phyloP scores from a whole-genome alignment of 2,888 invertebrate species.

The Drosophila putrida region DNA sequence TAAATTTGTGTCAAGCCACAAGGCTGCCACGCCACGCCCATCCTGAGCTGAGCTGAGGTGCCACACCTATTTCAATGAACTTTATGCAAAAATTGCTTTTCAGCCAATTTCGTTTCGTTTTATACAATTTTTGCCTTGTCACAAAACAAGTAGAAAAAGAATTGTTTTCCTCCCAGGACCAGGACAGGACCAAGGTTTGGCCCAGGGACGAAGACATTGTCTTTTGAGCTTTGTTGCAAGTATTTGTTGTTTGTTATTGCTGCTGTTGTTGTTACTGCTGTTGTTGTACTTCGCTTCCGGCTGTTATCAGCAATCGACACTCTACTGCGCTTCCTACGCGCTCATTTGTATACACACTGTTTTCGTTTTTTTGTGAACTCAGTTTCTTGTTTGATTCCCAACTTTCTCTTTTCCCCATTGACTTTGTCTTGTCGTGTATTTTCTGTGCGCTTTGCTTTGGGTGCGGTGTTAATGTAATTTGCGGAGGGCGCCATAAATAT shows the following conservation, averaged over 20 bases:
- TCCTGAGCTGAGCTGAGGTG: conserved; percentile 10
- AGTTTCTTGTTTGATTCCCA: background rate
- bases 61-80: conserved; percentile 59
- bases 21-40: conserved; percentile 55
- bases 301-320: conserved; percentile 79
- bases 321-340: conserved; percentile 56
- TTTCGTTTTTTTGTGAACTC: background rate
- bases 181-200: background rate
- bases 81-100: conserved; percentile 68
- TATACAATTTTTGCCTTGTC: conserved; percentile 59
- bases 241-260: conserved; percentile 32
- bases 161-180: conserved; percentile 20
- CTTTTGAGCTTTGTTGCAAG: conserved; percentile 59
- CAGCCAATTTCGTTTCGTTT: conserved; percentile 73
- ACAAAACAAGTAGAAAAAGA: conserved; percentile 24
- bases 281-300: conserved; percentile 68
- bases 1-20: conserved; percentile 69
- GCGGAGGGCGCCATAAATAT: conserved; percentile 49
- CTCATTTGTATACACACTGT: conserved; percentile 55
- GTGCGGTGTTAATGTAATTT: conserved; percentile 76
- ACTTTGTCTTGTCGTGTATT: conserved; percentile 1
- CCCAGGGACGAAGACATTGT: conserved; percentile 57
- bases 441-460: conserved; percentile 46
- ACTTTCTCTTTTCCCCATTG: background rate
- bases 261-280: conserved; percentile 37